Evolutionary conservation across 2,797 vertebrate genomes (phyloP), one percentile per base, ranked within the genome.

Genomic region (Cyclopterus lumpus): DNA sequence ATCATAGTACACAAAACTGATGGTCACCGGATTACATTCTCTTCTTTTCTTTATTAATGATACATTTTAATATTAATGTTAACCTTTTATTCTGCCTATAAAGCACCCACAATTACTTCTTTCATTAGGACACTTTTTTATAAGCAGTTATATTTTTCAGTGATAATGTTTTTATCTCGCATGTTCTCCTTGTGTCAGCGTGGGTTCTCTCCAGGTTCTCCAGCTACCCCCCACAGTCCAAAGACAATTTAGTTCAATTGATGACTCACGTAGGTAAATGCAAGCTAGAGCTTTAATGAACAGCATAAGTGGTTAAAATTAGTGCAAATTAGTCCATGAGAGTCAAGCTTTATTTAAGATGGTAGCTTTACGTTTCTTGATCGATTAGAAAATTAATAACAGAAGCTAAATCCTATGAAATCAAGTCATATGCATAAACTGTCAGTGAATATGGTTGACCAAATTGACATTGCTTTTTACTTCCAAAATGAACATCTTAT

Each of bases 1-100:
- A 20, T 18, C 9, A 46, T 60, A 40, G 5, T 5, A 74, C 34
- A 34, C 20, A 63, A 67, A 59, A 64, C 28, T 71, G 40, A 53
- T 32, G n/a, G 11, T 61, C n/a, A 3, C 60, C 66, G 18, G 7
- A 60, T 63, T 42, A 53, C 20, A 9, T 8, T 57, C 8, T 53
- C 16, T 11, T 11, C 32, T 58, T 64, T 53, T 54, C 44, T 38
- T 4, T 38, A 6, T 55, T 16, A 30, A 44, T 46, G 15, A 60
- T 61, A 71, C 12, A 49, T 1, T 14, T 44, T 4, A 20, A 53
- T 4, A 30, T 6, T 8, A 20, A 55, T 42, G 42, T 57, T 66
- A 20, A 30, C 34, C 44, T 36, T 46, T 28, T 58, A 16, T 55
- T 51, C 36, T 26, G 10, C 26, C 20, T 46, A 5, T 18, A 7